phyloP scores from a whole-genome alignment of 92 coral and sea anemone species.

The Muricea muricata region DNA sequence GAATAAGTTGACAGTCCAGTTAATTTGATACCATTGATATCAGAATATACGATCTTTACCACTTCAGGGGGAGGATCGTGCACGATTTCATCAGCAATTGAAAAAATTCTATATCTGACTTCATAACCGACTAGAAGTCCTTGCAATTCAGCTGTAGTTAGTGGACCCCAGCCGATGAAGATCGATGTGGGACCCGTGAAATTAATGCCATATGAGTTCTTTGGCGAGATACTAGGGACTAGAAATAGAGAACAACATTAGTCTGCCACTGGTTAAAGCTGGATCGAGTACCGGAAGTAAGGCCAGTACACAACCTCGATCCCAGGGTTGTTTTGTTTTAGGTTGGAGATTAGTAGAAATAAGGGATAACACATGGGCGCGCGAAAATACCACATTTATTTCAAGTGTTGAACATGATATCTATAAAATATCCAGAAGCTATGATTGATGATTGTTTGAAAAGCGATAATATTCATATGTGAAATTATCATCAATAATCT shows the following conservation, averaged over 20 bases:
- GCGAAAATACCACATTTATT: no score
- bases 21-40: background rate
- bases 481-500: no score
- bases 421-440: no score
- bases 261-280: background rate
- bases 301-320: no score
- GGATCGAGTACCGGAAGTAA: background rate
- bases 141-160: constrained; percentile 56
- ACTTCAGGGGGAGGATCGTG: background rate
- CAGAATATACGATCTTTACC: background rate
- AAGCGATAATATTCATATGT: no score
- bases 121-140: constrained; percentile 76
- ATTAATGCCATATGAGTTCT: constrained; percentile 67
- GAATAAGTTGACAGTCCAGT: constrained; percentile 27
- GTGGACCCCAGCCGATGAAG: constrained; percentile 70
- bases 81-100: constrained; percentile 64
- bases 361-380: no score
- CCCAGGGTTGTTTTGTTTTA: no score
- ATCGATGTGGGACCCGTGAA: constrained; percentile 71
- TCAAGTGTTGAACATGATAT: no score
- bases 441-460: no score
- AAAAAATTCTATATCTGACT: constrained; percentile 64
- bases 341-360: no score
- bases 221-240: constrained; percentile 72
- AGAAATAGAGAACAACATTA: background rate